Conservation (phyloP, 1,140 invertebrate species). For the Nylanderia fulva region DNA sequence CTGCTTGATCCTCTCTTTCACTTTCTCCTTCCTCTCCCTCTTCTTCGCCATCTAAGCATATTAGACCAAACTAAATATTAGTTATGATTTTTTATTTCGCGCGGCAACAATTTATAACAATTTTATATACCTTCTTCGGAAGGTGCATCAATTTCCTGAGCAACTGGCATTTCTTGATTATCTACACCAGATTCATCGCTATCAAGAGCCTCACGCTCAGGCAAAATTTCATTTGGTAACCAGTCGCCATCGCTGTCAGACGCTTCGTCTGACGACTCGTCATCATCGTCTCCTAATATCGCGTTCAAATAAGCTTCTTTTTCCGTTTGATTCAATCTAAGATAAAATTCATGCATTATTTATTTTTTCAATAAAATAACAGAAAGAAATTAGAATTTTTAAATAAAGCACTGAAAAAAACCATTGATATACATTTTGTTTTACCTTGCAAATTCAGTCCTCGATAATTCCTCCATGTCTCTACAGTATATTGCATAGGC, state of each 20-base stretch:
- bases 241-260: neutral
- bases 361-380: neutral
- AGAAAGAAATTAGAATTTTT: neutral
- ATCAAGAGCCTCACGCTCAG: neutral
- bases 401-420: neutral
- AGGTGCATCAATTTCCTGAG: neutral
- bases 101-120: too few relatives aligned
- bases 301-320: neutral
- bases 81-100: too few relatives aligned
- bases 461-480: neutral
- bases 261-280: neutral
- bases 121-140: too few relatives aligned
- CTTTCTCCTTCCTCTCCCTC: too few relatives aligned
- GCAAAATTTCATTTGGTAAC: neutral
- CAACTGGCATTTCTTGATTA: neutral
- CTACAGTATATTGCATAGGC: too few relatives aligned
- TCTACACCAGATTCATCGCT: neutral
- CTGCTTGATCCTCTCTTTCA: too few relatives aligned
- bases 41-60: too few relatives aligned
- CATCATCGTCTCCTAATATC: conserved; percentile 5
- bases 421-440: neutral
- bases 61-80: too few relatives aligned
- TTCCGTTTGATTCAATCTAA: neutral
- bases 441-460: neutral
- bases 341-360: neutral